Evolutionary conservation across 2,797 vertebrate genomes (phyloP).

Genomic region (Enteromius viviparus): DNA sequence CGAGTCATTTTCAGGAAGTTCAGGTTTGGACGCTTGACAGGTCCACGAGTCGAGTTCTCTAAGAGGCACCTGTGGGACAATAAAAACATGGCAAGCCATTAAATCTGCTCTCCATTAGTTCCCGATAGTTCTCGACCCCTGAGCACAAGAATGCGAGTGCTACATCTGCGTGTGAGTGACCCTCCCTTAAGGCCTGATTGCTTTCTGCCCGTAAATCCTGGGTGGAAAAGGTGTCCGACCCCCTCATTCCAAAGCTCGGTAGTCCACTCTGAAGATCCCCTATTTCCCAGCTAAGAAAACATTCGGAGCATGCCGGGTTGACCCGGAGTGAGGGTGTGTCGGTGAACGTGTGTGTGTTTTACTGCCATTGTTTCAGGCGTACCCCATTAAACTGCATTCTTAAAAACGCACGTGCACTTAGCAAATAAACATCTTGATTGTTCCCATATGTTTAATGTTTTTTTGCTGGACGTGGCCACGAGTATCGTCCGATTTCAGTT

Average conservation of each 20-base stretch:
- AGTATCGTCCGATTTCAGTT: constrained; percentile 10
- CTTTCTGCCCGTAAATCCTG: constrained; percentile 20
- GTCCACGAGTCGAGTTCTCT: constrained; percentile 45
- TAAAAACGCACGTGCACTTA: constrained; percentile 28
- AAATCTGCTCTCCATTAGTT: constrained; percentile 67
- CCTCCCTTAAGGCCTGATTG: background rate
- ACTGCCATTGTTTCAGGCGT: constrained; percentile 40
- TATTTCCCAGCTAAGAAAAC: constrained; percentile 75
- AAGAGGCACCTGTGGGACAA: constrained; percentile 75
- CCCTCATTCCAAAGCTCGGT: constrained; percentile 31
- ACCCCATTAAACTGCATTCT: constrained; percentile 53
- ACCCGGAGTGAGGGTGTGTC: constrained; percentile 62
- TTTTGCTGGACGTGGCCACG: background rate
- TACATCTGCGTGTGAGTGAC: constrained; percentile 63
- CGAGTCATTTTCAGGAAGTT: constrained; percentile 29
- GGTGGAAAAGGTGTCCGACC: background rate
- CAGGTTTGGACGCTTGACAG: constrained; percentile 18
- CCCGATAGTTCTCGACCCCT: constrained; percentile 50
- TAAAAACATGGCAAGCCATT: constrained; percentile 72
- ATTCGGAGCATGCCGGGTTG: constrained; percentile 38
- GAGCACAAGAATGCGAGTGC: constrained; percentile 38
- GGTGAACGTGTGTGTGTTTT: constrained; percentile 22
- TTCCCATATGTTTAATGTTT: constrained; percentile 35
- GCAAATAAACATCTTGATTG: constrained; percentile 35
- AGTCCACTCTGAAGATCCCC: constrained; percentile 53